Conservation (phyloP, 2,113 vertebrate genomes). For the Leptodactylus fuscus region DNA sequence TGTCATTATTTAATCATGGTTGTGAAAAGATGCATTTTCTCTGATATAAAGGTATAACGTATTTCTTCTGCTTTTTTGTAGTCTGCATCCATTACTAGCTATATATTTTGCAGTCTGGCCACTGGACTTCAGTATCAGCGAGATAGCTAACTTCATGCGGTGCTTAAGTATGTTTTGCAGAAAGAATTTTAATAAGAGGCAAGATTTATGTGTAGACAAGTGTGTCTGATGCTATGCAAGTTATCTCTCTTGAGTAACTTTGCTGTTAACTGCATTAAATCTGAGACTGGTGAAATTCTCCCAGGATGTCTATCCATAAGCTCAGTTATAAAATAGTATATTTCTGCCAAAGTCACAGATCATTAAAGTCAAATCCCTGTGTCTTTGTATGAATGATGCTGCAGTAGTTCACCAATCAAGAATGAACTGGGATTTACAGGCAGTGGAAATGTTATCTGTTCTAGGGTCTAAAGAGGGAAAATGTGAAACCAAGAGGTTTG, state of each 20-base stretch:
- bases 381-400: conserved; percentile 6
- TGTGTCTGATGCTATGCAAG: neutral
- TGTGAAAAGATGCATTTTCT: neutral
- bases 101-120: neutral
- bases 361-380: neutral
- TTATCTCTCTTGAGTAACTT: neutral
- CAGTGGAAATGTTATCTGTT: neutral
- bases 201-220: neutral
- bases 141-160: neutral
- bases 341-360: conserved; percentile 7
- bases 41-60: neutral
- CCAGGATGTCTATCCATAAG: neutral
- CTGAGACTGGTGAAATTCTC: neutral
- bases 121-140: neutral
- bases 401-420: neutral
- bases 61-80: neutral
- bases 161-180: neutral
- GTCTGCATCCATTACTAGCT: neutral
- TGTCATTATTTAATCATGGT: neutral
- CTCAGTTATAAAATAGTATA: neutral
- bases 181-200: neutral
- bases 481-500: neutral
- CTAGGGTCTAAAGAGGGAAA: neutral
- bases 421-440: conserved; percentile 2
- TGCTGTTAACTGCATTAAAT: conserved; percentile 10